Base-by-base conservation (phyloP, 1,140 invertebrate species). In the Drosophila sechellia region DNA sequence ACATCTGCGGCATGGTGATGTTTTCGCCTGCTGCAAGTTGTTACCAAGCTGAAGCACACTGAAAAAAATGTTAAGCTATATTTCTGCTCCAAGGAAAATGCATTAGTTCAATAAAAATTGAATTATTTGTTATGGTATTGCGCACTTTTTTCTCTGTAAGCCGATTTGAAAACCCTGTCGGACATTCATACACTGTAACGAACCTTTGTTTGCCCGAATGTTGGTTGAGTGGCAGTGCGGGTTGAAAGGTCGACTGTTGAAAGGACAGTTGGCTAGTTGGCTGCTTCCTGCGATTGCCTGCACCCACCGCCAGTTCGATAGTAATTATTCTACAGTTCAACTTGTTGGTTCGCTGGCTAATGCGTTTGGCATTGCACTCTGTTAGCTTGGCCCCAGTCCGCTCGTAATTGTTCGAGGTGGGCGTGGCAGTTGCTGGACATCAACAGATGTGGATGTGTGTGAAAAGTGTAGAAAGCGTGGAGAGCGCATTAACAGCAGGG, bases 291-390 rank as follows among this genome's bases (percentile, higher is more conserved):
- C 55, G 43, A 52, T 34, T 53, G 42, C 42, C 40, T 34, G 35
- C 13, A 35, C 4, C n/a, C 27, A 27, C 52, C 31, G 20, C 35
- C 72, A 42, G 84, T 72, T 79, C 84, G 58, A 77, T 86, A 76
- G 84, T 79, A 86, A 86, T 86, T 86, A 86, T 89, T 87, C 59
- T 46, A 45, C 48, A 64, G 79, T 84, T 60, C 15, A 79, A 70
- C 83, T 89, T 73, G 71, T 84, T 79, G 74, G 74, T 77, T 55
- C 56, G 42, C 40, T 43, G 79, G 75, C 83, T 83, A 89, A 89
- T 89, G 79, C 76, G 64, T 73, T 86, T 60, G 52, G 56, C 58
- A 70, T 70, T 71, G 70, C 69, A 68, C 74, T 60, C 48, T 61
- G 71, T 56, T 50, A 35, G 50, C 31, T 37, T 46, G 63, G 39